Conservation (phyloP, 1,140 invertebrate species). For the Drosophila lacteicornis region DNA sequence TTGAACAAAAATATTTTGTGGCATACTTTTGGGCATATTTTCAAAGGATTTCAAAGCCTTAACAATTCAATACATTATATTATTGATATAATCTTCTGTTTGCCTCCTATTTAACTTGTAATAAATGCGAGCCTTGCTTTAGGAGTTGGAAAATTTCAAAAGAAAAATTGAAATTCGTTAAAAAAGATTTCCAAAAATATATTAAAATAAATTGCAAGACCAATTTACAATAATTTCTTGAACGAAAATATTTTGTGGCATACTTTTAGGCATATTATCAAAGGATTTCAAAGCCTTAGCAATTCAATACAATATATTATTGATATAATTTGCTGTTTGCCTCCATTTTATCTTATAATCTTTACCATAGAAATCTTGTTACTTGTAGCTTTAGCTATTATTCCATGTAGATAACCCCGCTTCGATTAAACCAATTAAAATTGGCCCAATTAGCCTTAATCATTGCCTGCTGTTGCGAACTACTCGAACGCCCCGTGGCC, state of each 20-base stretch:
- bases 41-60: too few relatives aligned
- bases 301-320: not conserved
- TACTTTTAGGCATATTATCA: not conserved
- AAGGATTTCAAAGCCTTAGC: too few relatives aligned
- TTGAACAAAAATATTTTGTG: not conserved
- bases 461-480: slow-evolving; percentile 21
- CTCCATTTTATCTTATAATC: not conserved
- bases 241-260: not conserved
- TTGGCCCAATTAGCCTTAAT: slow-evolving; percentile 7
- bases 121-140: too few relatives aligned
- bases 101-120: too few relatives aligned
- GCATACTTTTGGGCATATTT: not conserved
- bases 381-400: too few relatives aligned
- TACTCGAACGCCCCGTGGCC: slow-evolving; percentile 19
- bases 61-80: too few relatives aligned
- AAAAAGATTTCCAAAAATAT: too few relatives aligned
- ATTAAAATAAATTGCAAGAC: too few relatives aligned
- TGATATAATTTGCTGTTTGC: not conserved
- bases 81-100: too few relatives aligned
- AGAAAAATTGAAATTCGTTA: too few relatives aligned
- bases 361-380: not conserved
- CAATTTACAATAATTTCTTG: too few relatives aligned
- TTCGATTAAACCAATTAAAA: not conserved
- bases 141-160: too few relatives aligned
- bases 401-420: not conserved